Evolutionary conservation across 2,797 vertebrate genomes (phyloP), one percentile per base, ranked within the genome.

Genomic region (Catostomus latipinnis): DNA sequence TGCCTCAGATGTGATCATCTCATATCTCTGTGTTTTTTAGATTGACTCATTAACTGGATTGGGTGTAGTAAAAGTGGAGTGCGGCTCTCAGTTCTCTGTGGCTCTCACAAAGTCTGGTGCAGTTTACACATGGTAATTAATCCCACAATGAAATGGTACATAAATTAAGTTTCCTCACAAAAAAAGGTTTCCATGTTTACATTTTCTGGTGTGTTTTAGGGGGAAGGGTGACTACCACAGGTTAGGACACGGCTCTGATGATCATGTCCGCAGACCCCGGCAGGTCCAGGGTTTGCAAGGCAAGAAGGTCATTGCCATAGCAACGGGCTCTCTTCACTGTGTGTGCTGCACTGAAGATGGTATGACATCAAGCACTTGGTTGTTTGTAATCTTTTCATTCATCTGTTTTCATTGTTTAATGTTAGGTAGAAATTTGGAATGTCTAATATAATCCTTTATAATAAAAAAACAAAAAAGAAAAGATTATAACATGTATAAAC

Each of bases 251-350:
- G 98, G 98, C 81, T 99, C 98, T 0, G 98, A 99, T 2, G 98
- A 99, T 86, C 98, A 99, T 0, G 98, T 99, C 13, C 94, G 98
- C 76, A 91, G 98, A 81, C 98, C 98, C 48, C 93, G 97, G 76
- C 98, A 99, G 91, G 98, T 99, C 71, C 98, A 99, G 86, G 98
- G 97, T 1, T 92, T 99, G 1, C 98, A 99, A 88, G 98, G 98
- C 63, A 99, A 99, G 89, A 99, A 98, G 87, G 98, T 99, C 86
- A 98, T 98, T n/a, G 98, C 97, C 71, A 97, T 99, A n/a, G 98
- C 98, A 74, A 99, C 98, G 0, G 98, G 98, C 3, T 99, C 98
- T 14, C 93, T 99, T 82, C 98, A 99, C 90, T 99, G 98, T 45
- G 98, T 99, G 34, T 99, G 97, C 91, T 99, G 98, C 93, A 98